Base-by-base conservation (phyloP, 2,888 invertebrate genomes). In the Lacanobia wlatinum region DNA sequence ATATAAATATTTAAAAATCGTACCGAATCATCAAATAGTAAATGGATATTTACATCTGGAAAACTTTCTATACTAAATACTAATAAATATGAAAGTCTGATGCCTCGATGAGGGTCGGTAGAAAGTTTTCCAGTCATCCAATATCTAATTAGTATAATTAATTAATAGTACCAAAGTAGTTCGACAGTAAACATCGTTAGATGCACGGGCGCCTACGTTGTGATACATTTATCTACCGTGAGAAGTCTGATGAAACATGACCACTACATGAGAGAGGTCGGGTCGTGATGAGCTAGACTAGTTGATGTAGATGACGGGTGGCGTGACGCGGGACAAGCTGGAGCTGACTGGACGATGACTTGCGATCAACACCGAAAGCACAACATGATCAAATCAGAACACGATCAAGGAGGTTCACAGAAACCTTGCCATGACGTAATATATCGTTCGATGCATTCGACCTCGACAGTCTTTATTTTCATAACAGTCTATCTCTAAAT, bases 141-240 rank as follows among this genome's bases (percentile, higher is more conserved):
- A 85, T 63, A 85, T 77, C 73, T 73, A 85, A 88, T 66, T 69
- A 70, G 68, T 70, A 71, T 80, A 70, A 68, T 81, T 88, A 84
- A 87, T 87, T 86, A 61, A 62, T 88, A 91, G 87, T 87, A 90
- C 88, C 90, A 89, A 88, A 90, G 89, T 89, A 91, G 88, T 89
- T 90, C 85, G 88, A 90, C 87, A 89, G 90, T 89, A 88, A 89
- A 91, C 89, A 89, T 89, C 88, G 81, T 87, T 82, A 86, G 89
- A 93, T 94, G 94, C 92, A 93, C 94, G 95, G 96, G 96, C 96
- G 96, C 95, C 93, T 96, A 95, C 89, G 90, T 95, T 96, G 96
- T 96, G 96, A 96, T 96, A 96, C 96, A 95, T 93, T 96, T 95
- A 96, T 95, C 96, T 96, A 95, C 91, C 94, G 93, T 94, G 95